A percentile compares a stretch with the other conserved stretches of the same genome.
phyloP scores from a whole-genome alignment of 2,888 invertebrate species.

The Brachylomia viminalis region DNA sequence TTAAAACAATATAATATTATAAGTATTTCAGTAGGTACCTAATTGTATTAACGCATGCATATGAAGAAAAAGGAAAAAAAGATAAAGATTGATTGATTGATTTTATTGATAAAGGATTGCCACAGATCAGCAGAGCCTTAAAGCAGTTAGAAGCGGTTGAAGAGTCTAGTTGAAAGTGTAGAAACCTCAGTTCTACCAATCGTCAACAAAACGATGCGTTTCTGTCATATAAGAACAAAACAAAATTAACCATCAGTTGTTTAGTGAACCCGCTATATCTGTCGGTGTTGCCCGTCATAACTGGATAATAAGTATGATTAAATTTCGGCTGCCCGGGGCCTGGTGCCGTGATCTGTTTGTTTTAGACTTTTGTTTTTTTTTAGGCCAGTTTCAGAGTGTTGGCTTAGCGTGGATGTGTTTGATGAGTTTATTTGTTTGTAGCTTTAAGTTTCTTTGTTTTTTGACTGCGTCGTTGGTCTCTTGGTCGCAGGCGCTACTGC shows the following conservation, averaged over 20 bases:
- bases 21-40: too few species aligned
- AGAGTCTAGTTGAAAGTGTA: not conserved
- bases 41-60: too few species aligned
- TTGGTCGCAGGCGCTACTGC: not conserved
- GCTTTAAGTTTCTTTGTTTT: not conserved
- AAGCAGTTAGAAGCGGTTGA: not conserved
- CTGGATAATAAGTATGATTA: conserved; percentile 89
- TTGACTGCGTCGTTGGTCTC: not conserved
- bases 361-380: conserved; percentile 80
- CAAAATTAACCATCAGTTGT: conserved; percentile 22
- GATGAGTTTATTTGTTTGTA: not conserved
- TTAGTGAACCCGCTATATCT: conserved; percentile 80
- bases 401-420: conserved; percentile 71
- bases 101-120: not conserved
- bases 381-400: conserved; percentile 75
- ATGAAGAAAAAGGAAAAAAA: too few species aligned
- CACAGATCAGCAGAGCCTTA: not conserved
- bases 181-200: not conserved
- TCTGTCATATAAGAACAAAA: conserved; percentile 1
- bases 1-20: too few species aligned
- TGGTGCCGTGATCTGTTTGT: conserved; percentile 85
- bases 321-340: conserved; percentile 84
- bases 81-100: too few species aligned
- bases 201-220: not conserved
- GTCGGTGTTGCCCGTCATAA: conserved; percentile 83